phyloP scores from a whole-genome alignment of 2,113 vertebrate genomes.

The Muntiacus reevesi region DNA sequence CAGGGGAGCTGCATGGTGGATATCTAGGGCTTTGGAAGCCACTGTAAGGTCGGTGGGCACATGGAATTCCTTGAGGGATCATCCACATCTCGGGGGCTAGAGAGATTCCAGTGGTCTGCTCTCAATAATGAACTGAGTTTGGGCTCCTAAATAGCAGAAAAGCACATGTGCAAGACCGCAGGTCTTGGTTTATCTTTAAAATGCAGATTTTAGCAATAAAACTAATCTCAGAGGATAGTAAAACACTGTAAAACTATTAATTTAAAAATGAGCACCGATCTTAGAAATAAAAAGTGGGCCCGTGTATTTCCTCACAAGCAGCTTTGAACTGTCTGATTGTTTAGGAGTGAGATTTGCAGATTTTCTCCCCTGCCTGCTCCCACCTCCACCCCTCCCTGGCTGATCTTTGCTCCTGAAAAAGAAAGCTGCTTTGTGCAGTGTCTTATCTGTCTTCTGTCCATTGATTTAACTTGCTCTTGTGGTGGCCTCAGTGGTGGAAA shows the following conservation, averaged over 20 bases:
- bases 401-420: neutral
- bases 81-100: neutral
- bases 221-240: neutral
- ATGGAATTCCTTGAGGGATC: neutral
- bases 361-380: rapidly evolving
- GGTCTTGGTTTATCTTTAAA: neutral
- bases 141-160: neutral
- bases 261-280: neutral
- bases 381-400: too few species aligned
- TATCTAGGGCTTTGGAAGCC: neutral
- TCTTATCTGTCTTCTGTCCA: neutral
- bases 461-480: neutral
- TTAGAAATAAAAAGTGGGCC: neutral
- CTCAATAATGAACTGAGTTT: neutral
- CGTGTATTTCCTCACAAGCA: neutral
- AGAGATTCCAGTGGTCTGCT: neutral
- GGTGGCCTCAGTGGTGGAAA: neutral
- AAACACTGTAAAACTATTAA: neutral
- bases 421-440: neutral
- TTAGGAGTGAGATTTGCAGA: neutral
- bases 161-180: neutral
- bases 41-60: neutral
- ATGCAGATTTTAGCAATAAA: neutral
- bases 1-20: neutral
- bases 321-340: neutral